Conservation (phyloP, 1,140 invertebrate species). For the Sminthurinus signatus region DNA sequence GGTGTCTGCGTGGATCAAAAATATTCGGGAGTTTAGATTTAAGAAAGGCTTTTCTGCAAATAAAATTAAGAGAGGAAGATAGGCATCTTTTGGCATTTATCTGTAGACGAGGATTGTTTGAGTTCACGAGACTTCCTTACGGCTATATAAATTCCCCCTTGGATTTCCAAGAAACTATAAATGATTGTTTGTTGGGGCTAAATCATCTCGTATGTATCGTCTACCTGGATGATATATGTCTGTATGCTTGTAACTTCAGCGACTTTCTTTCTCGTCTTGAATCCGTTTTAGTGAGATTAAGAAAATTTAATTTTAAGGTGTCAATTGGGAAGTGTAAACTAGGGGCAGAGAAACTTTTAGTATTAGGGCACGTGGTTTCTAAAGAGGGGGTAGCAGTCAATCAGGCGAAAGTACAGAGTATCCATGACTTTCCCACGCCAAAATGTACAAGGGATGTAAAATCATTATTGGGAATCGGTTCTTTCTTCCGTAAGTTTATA, state of each 20-base stretch:
- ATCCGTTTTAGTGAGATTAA: slow-evolving; percentile 43
- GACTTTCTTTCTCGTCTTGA: slow-evolving; percentile 43
- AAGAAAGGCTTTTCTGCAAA: slow-evolving; percentile 49
- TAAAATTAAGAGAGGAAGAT: slow-evolving; percentile 44
- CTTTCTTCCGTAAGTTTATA: slow-evolving; percentile 13
- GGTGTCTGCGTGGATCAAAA: slow-evolving; percentile 43
- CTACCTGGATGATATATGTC: slow-evolving; percentile 45
- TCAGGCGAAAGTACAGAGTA: slow-evolving; percentile 44
- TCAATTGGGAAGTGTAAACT: slow-evolving; percentile 43
- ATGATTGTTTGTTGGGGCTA: slow-evolving; percentile 41
- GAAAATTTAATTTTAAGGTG: slow-evolving; percentile 37
- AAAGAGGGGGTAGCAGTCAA: slow-evolving; percentile 44
- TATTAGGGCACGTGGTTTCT: slow-evolving; percentile 46
- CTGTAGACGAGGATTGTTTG: slow-evolving; percentile 42
- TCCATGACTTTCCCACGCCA: slow-evolving; percentile 43
- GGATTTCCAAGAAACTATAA: slow-evolving; percentile 48
- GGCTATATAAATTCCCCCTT: slow-evolving; percentile 48
- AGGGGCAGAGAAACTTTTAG: slow-evolving; percentile 41
- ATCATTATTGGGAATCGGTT: slow-evolving; percentile 28
- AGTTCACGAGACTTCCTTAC: slow-evolving; percentile 48
- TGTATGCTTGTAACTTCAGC: slow-evolving; percentile 42
- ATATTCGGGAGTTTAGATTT: slow-evolving; percentile 50
- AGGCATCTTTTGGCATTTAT: slow-evolving; percentile 46
- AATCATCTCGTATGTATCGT: slow-evolving; percentile 37
- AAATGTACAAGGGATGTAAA: slow-evolving; percentile 43